Evolutionary conservation across 2,113 vertebrate species (phyloP).

Genomic region (Anguilla japonica): DNA sequence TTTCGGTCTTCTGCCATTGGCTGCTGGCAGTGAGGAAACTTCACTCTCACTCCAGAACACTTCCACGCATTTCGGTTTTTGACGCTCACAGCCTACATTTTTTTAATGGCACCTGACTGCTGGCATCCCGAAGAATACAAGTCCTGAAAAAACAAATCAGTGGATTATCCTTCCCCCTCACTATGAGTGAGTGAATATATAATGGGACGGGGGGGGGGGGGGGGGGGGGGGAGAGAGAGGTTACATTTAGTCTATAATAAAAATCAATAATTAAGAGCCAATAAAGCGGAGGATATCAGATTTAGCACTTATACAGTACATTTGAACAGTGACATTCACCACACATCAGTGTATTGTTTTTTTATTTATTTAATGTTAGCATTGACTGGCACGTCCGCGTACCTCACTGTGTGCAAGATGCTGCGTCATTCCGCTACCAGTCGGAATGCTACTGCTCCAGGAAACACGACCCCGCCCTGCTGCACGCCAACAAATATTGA

Average conservation of each 20-base stretch:
- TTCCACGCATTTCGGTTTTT: neutral
- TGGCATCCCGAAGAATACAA: neutral
- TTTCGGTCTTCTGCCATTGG: neutral
- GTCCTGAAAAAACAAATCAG: neutral
- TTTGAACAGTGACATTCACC: neutral
- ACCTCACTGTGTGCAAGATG: slow-evolving; percentile 21
- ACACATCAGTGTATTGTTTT: no score
- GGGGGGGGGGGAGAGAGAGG: no score
- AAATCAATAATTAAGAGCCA: neutral
- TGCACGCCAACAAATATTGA: slow-evolving; percentile 61
- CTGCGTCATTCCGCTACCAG: slow-evolving; percentile 38
- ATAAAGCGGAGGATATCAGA: neutral
- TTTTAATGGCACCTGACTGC: neutral
- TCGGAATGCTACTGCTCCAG: slow-evolving; percentile 31
- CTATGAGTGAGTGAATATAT: neutral
- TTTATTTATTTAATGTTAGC: slow-evolving; percentile 12
- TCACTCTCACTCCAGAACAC: neutral
- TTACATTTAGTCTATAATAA: neutral
- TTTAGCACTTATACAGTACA: neutral
- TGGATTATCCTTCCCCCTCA: neutral
- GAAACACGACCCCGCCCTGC: slow-evolving; percentile 6
- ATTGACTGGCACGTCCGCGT: slow-evolving; percentile 20
- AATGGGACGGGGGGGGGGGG: neutral
- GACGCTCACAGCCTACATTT: neutral
- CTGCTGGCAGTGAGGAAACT: neutral